Percentiles rank a stretch among this genome's conserved stretches.
Evolutionary conservation across 2,888 invertebrate species (phyloP).

Genomic region (Phengaris arion): DNA sequence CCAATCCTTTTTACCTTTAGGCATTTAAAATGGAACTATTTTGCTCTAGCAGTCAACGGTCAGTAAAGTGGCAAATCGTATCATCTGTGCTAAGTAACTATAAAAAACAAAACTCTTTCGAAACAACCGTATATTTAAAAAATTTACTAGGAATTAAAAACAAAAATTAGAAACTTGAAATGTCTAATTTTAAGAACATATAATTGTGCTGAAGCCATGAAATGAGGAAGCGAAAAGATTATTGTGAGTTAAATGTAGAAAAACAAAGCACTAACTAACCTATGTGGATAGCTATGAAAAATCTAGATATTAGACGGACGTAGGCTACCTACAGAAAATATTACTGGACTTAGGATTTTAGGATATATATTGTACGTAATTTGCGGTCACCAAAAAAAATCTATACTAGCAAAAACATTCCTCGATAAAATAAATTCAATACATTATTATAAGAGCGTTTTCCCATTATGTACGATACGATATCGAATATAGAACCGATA

Average conservation of each 20-base stretch:
- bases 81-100: conserved; percentile 55
- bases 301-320: neutral
- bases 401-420: neutral
- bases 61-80: conserved; percentile 55
- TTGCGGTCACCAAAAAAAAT: neutral
- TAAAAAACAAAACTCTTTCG: conserved; percentile 52
- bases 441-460: too few species aligned
- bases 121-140: conserved; percentile 54
- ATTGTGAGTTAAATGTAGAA: neutral
- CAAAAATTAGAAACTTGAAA: conserved; percentile 31
- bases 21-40: neutral
- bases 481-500: too few species aligned
- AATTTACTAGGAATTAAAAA: conserved; percentile 40
- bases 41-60: conserved; percentile 50
- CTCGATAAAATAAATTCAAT: neutral
- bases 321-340: neutral
- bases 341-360: neutral
- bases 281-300: neutral
- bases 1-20: neutral
- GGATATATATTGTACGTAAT: neutral
- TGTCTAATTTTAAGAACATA: conserved; percentile 30
- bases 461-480: too few species aligned
- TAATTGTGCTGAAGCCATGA: conserved; percentile 35
- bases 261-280: neutral
- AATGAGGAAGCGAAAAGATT: neutral